Conservation (phyloP, 2,888 invertebrate genomes). For the Hanleya hanleyi region DNA sequence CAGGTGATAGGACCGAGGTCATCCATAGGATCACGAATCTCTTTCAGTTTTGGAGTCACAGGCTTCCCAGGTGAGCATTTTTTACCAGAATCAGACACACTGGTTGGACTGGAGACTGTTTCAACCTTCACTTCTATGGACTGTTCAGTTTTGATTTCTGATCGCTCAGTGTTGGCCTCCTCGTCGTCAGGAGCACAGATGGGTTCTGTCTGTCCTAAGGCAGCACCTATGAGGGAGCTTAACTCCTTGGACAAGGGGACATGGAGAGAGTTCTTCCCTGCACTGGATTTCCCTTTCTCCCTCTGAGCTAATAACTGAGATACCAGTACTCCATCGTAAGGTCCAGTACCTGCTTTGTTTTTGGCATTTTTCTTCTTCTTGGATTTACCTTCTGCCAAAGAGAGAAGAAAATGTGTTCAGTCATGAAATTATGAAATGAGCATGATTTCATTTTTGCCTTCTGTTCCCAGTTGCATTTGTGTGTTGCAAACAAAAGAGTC, state of each 20-base stretch:
- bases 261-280: background rate
- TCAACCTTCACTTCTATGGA: background rate
- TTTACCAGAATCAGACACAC: background rate
- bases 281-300: conserved; percentile 39
- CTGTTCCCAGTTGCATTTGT: too few species aligned
- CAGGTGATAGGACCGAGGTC: conserved; percentile 39
- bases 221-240: background rate
- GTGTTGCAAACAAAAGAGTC: too few species aligned
- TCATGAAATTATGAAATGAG: background rate
- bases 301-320: conserved; percentile 64
- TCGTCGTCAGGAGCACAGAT: background rate
- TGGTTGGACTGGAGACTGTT: background rate
- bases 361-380: conserved; percentile 34
- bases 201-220: background rate
- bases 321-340: conserved; percentile 62
- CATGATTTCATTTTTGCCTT: too few species aligned
- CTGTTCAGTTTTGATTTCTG: background rate
- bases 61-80: background rate
- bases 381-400: conserved; percentile 32
- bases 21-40: conserved; percentile 29
- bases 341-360: conserved; percentile 26
- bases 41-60: background rate
- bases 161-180: background rate
- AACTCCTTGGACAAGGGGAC: conserved; percentile 1
- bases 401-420: background rate